Conservation (phyloP, 2,113 vertebrate genomes). For the Cervus canadensis region DNA sequence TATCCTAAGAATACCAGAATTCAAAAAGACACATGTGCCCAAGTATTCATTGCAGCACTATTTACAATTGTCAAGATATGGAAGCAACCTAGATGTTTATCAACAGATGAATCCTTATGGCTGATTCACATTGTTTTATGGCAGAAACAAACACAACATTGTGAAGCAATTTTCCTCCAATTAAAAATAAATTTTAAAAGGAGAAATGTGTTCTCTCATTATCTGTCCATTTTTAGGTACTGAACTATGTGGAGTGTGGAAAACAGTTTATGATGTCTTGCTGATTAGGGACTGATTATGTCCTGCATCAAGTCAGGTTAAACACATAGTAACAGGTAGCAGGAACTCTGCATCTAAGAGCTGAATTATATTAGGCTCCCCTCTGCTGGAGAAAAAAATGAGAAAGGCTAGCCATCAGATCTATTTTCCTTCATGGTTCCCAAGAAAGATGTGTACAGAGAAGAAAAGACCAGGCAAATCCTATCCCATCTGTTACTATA, state of each 20-base stretch:
- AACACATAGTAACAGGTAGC: not conserved
- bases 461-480: not conserved
- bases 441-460: not conserved
- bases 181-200: not conserved
- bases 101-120: too few relatives aligned
- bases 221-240: not conserved
- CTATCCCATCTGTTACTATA: not conserved
- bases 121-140: not conserved
- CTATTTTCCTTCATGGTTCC: slow-evolving; percentile 12
- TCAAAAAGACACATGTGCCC: too few relatives aligned
- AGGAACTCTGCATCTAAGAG: not conserved
- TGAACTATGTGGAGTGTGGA: not conserved
- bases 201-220: not conserved
- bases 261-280: not conserved
- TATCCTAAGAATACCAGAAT: too few relatives aligned
- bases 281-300: not conserved
- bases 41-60: too few relatives aligned
- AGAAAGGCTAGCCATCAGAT: not conserved
- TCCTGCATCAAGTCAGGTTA: not conserved
- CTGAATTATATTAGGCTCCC: not conserved
- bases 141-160: not conserved
- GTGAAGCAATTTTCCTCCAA: not conserved
- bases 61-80: too few relatives aligned
- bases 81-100: too few relatives aligned
- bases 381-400: not conserved